Percentiles rank a stretch among this genome's conserved stretches.
phyloP scores from a whole-genome alignment of 2,113 vertebrate genomes.

The Emydocephalus ijimae region DNA sequence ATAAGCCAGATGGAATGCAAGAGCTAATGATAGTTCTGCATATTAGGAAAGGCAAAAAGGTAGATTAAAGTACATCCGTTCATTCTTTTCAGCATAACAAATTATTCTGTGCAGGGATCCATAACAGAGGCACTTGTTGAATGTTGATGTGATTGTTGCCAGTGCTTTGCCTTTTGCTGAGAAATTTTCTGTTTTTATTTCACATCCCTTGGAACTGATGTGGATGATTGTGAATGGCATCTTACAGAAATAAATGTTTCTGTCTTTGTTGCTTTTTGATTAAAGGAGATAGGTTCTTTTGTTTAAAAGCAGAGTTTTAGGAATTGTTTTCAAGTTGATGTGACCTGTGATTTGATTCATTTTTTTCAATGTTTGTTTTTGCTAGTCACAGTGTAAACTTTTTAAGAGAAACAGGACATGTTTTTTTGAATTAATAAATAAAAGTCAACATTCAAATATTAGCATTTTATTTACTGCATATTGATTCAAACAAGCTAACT shows the following conservation, averaged over 20 bases:
- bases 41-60: constrained; percentile 4
- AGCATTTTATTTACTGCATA: not conserved
- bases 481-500: not conserved
- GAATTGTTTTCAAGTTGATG: not conserved
- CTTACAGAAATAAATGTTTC: not conserved
- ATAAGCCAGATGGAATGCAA: not conserved
- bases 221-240: not conserved
- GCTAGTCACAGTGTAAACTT: not conserved
- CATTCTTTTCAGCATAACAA: not conserved
- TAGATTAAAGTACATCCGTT: constrained; percentile 1
- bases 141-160: not conserved
- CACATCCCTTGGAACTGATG: not conserved
- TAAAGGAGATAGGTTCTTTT: not conserved
- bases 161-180: not conserved
- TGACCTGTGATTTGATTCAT: not conserved
- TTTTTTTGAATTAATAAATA: not conserved
- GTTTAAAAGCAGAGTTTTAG: not conserved
- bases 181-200: not conserved
- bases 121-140: not conserved
- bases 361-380: not conserved
- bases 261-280: not conserved
- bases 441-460: not conserved
- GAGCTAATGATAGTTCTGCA: not conserved
- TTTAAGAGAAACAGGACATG: not conserved
- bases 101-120: constrained; percentile 2